Conservation (phyloP, 2,797 vertebrate genomes). For the Eutrigla gurnardus region DNA sequence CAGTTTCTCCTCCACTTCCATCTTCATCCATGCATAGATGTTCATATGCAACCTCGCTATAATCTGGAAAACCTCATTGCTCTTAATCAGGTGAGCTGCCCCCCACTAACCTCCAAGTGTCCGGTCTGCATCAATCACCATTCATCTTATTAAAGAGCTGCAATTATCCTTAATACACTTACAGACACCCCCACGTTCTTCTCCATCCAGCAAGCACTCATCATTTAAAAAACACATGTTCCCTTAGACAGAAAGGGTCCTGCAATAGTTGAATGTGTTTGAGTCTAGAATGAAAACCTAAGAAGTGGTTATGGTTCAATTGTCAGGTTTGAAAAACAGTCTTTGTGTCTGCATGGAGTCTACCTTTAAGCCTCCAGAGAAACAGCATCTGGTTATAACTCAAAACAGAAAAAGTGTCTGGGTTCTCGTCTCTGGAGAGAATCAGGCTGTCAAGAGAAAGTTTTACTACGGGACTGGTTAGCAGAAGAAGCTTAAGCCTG, state of each 20-base stretch:
- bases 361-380: neutral
- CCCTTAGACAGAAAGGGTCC: neutral
- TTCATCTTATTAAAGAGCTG: conserved; percentile 40
- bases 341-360: neutral
- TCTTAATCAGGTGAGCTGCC: conserved; percentile 48
- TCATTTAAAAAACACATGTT: neutral
- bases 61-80: conserved; percentile 32
- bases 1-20: conserved; percentile 7
- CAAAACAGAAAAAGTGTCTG: no score
- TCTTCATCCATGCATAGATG: conserved; percentile 26
- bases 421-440: neutral
- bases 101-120: neutral
- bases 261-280: neutral
- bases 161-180: conserved; percentile 53
- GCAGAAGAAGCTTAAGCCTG: neutral
- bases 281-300: neutral
- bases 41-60: conserved; percentile 7
- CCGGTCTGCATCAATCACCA: conserved; percentile 26
- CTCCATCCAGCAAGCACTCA: neutral
- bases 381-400: no score
- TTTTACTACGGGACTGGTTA: neutral
- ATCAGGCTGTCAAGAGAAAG: neutral
- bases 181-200: conserved; percentile 27
- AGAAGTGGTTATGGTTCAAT: no score
- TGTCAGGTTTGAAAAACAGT: neutral